Base-by-base conservation (phyloP, 2,888 invertebrate species). In the Thumatha senex region DNA sequence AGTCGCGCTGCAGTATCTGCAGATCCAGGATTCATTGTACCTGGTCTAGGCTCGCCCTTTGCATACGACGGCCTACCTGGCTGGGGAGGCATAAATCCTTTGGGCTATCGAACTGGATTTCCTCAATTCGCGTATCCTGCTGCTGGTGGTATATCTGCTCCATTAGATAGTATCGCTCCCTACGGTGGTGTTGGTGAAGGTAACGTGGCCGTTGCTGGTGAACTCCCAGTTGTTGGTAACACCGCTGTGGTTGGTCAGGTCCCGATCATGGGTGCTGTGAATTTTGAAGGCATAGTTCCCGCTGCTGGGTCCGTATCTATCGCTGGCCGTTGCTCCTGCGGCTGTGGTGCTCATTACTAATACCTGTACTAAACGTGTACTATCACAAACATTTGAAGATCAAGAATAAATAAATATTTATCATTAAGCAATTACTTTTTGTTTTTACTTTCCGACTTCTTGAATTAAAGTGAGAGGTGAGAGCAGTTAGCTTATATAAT, bases 241-340 rank as follows among this genome's bases (percentile, higher is more conserved):
- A 46, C 46, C 9, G 46, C 46, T n/a, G 46, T 46, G 31, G 38
- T 15, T 9, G 46, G 46, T 46, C 39, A 46, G 30, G 46, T 46
- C 14, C 46, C 46, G 14, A 46, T 46, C 46, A 46, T 46, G 51
- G 48, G 48, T 46, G 42, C 65, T 61, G 41, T 13, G 13, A 39
- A 1, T 11, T 46, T 40, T 34, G 34, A 24, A 11, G 47, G 40
- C 4, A 10, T 12, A 1, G 44, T 41, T 1, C 61, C 10, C 8
- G 46, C 48, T 51, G 70, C 66, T 54, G 84, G 84, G 34, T 48
- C 67, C 5, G 81, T 82, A 41, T 64, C 73, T 41, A 78, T 84
- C 52, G 48, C 67, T 11, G 81, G 80, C 2, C 64, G 70, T 4
- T 14, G 31, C 8, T 31, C 31, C 10, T 11, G 10, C 10, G 8